Percentiles rank a stretch among this genome's conserved stretches.
These are phyloP conservation scores for Numenius phaeopus DNA, from an alignment of 2,797 vertebrate species.

Conservation along the genomic window DNA sequence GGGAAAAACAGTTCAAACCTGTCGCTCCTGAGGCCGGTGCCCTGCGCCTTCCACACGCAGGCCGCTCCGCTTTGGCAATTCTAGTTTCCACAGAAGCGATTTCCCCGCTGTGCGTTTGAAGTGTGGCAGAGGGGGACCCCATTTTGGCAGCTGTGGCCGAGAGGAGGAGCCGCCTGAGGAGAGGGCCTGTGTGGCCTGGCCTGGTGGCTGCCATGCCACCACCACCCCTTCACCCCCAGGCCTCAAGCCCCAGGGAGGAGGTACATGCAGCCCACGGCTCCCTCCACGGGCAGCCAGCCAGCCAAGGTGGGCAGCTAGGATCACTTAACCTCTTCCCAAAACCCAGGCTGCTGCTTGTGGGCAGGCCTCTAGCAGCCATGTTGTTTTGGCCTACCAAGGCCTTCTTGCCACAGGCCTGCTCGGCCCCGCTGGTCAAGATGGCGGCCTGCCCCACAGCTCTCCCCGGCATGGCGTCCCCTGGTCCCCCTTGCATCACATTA, in stretches of 20 bases:
- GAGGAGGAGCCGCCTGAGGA: accelerated
- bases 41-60: accelerated
- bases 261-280: neutral
- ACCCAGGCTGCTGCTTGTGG: accelerated
- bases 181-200: neutral
- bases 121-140: accelerated
- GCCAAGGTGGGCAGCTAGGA: accelerated
- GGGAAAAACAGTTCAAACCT: neutral
- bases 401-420: accelerated
- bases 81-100: neutral
- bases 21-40: accelerated
- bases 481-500: too few relatives aligned
- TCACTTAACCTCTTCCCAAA: neutral
- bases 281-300: accelerated
- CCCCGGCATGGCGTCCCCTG: accelerated
- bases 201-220: accelerated
- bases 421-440: accelerated
- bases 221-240: accelerated
- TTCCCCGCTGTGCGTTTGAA: accelerated
- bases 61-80: neutral
- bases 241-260: accelerated
- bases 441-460: accelerated
- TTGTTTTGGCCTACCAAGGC: too few relatives aligned
- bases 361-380: neutral
- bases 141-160: neutral